These are phyloP conservation scores for Ceriagrion tenellum DNA, from an alignment of 2,888 invertebrate species.

Conservation along the genomic window DNA sequence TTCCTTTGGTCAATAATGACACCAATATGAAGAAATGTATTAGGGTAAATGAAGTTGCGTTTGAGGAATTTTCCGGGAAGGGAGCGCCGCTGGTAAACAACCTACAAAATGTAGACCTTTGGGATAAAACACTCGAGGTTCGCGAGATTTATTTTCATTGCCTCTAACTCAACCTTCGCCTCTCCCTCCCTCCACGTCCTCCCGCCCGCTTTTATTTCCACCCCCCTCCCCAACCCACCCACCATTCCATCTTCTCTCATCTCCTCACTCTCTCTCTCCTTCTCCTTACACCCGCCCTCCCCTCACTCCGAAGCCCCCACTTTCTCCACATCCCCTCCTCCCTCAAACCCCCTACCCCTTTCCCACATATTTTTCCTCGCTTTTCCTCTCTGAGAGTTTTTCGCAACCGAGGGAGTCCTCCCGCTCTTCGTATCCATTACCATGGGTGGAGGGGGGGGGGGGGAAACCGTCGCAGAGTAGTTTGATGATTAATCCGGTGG, in stretches of 20 bases:
- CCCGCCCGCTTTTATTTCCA: conserved; percentile 31
- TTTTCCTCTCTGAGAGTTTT: neutral
- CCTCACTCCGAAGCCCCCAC: neutral
- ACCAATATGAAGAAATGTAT: neutral
- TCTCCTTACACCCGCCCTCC: neutral
- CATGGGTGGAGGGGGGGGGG: no score
- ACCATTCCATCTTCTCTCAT: neutral
- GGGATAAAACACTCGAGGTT: conserved; percentile 35
- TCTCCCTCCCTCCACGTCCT: neutral
- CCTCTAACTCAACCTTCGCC: neutral
- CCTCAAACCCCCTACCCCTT: neutral
- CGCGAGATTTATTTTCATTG: conserved; percentile 43
- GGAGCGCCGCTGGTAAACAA: neutral
- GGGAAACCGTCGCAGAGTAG: neutral
- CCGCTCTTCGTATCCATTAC: neutral
- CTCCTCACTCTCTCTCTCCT: neutral
- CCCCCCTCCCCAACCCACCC: neutral
- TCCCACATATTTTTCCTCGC: neutral
- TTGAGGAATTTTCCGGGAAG: neutral
- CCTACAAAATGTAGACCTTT: neutral
- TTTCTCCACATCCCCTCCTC: neutral
- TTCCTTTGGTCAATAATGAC: neutral
- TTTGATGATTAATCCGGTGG: conserved; percentile 52
- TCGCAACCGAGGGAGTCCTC: neutral
- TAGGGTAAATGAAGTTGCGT: neutral